Evolutionary conservation across 30 jellyfish, hydroid and myxozoan genomes (phyloP).

Genomic region (Clytia hemisphaerica): DNA sequence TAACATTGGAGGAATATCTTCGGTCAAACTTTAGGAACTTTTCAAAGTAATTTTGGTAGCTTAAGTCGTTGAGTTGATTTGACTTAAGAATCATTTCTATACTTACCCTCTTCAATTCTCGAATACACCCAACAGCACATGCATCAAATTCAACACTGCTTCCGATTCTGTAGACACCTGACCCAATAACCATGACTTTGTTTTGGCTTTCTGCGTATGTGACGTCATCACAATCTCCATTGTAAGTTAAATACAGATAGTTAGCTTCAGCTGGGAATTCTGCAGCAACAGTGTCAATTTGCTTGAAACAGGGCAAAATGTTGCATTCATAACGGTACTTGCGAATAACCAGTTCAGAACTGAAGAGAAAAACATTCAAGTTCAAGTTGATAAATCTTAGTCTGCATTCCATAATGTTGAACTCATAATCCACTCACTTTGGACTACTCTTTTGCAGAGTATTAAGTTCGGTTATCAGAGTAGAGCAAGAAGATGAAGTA

Average conservation of each 20-base stretch:
- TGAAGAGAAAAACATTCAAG: not conserved
- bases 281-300: constrained; percentile 99
- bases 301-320: constrained; percentile 71
- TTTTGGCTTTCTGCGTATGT: constrained; percentile 38
- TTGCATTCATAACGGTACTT: constrained; percentile 52
- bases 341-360: constrained; percentile 85
- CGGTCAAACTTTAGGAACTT: not conserved
- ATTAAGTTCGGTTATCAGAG: too few relatives aligned
- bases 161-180: constrained; percentile 98
- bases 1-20: not conserved
- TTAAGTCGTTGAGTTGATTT: not conserved
- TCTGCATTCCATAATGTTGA: not conserved
- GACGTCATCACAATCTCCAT: constrained; percentile 69
- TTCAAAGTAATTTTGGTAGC: not conserved
- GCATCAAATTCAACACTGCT: constrained; percentile 98
- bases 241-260: constrained; percentile 84
- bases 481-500: too few relatives aligned
- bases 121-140: constrained; percentile 97
- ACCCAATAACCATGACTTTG: constrained; percentile 91
- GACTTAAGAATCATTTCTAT: not conserved
- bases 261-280: constrained; percentile 97
- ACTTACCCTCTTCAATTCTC: constrained; percentile 78
- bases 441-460: too few relatives aligned
- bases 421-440: too few relatives aligned
- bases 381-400: not conserved